These are phyloP conservation scores for Marmota flaviventris DNA, from an alignment of 2,113 vertebrate species.

Conservation along the genomic window DNA sequence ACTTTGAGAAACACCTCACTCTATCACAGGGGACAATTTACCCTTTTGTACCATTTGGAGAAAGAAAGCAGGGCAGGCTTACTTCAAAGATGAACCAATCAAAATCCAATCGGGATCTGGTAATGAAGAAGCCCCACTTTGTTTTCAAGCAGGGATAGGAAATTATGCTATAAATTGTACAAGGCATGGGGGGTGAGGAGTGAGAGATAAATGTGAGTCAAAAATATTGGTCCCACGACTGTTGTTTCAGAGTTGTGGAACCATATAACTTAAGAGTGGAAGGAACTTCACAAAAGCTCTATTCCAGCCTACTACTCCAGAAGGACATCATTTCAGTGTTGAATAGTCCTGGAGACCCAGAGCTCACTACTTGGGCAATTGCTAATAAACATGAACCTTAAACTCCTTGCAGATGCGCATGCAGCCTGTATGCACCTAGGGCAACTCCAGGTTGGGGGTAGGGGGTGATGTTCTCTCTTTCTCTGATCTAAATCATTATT, in stretches of 20 bases:
- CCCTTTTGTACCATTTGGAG: conserved; percentile 77
- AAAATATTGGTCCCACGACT: conserved; percentile 77
- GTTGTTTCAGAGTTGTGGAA: conserved; percentile 62
- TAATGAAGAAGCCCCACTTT: conserved; percentile 80
- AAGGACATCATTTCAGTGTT: not conserved
- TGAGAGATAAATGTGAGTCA: conserved; percentile 77
- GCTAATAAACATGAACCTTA: too few species aligned
- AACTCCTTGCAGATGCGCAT: too few species aligned
- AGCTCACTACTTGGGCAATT: not conserved
- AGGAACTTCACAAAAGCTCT: conserved; percentile 52
- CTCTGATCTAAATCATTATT: not conserved
- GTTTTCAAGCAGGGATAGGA: conserved; percentile 84
- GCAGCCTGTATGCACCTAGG: not conserved
- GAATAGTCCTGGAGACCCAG: not conserved
- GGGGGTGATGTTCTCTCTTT: not conserved
- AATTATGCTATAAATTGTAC: conserved; percentile 84
- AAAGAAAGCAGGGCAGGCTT: conserved; percentile 77
- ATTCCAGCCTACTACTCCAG: conserved; percentile 40
- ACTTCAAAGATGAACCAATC: conserved; percentile 84
- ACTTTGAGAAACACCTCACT: conserved; percentile 80
- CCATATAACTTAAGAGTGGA: not conserved
- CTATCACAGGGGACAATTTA: conserved; percentile 81
- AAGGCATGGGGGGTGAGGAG: not conserved
- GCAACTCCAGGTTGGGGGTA: not conserved
- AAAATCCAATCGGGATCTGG: conserved; percentile 79